Evolutionary conservation across 2,888 invertebrate genomes (phyloP), one percentile per base, ranked within the genome.

Genomic region (Watsonalla binaria): DNA sequence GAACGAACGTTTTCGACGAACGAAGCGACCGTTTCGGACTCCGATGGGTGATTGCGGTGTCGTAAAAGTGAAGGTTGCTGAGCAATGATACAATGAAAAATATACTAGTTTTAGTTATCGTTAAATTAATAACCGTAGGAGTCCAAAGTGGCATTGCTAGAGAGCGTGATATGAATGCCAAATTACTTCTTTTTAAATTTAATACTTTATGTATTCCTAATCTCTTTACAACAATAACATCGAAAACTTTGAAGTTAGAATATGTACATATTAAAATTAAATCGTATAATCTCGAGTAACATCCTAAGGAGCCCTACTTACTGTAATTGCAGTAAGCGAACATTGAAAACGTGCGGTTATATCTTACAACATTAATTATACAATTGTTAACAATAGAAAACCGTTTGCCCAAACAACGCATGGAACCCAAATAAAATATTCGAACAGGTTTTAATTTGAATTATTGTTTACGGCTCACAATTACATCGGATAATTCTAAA

Each of bases 401-500:
- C 55, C 51, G 56, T 54, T 55, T 56, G 46, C 46, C 51, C 56
- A 64, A 62, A 65, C 65, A 61, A 63, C 67, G 5, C 66, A 67
- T 76, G 74, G 78, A 71, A 79, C 78, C 69, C 74, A 59, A 74
- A 81, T 74, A 68, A 75, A 76, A 78, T n/a, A 14, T 78, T 76
- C 78, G 78, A 79, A 80, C 74, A 71, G 74, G 75, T 81, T 49
- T 49, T 78, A 80, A 82, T 80, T 80, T 80, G 76, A 83, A 84
- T 83, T 82, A 81, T 82, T 76, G 79, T 80, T 81, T 76, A 82
- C 78, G 72, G 72, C 78, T 63, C 70, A 74, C 75, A 79, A 79
- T 81, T 78, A 80, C 80, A 72, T 74, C 63, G 59, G 63, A 65
- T 65, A 56, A 78, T 79, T 80, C 80, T 76, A 80, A 85, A 86